Percentiles rank a stretch among this genome's conserved stretches.
phyloP scores from a whole-genome alignment of 2,113 vertebrate genomes.

The Cranoglanis bouderius region DNA sequence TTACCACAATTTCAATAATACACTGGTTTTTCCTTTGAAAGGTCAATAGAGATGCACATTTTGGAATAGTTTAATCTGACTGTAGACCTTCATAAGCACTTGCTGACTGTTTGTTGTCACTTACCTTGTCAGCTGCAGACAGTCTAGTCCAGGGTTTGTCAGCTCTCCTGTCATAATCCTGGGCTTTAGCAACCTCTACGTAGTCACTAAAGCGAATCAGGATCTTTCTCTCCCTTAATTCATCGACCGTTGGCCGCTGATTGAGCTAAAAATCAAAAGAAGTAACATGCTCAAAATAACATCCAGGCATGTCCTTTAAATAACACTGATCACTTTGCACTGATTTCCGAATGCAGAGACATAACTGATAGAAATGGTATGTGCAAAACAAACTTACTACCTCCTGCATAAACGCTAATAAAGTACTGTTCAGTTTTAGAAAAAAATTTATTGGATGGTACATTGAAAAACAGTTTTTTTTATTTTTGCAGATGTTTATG shows the following conservation, averaged over 20 bases:
- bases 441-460: neutral
- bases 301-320: neutral
- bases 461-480: neutral
- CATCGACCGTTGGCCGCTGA: slow-evolving; percentile 96
- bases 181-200: slow-evolving; percentile 97
- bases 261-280: slow-evolving; percentile 80
- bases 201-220: slow-evolving; percentile 98
- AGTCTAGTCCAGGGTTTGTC: slow-evolving; percentile 98
- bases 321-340: neutral
- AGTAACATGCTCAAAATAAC: neutral
- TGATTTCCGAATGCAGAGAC: neutral
- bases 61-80: neutral
- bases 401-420: neutral
- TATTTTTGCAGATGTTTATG: neutral
- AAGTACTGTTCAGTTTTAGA: neutral
- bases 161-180: slow-evolving; percentile 96
- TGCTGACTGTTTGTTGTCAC: slow-evolving; percentile 4
- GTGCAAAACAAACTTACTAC: neutral
- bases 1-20: neutral
- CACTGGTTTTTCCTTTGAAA: neutral
- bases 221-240: slow-evolving; percentile 95
- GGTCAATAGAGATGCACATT: neutral
- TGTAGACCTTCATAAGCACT: neutral
- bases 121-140: slow-evolving; percentile 95
- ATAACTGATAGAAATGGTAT: neutral